Base-by-base conservation (phyloP, 2,888 invertebrate genomes). In the Limenitis arthemis region DNA sequence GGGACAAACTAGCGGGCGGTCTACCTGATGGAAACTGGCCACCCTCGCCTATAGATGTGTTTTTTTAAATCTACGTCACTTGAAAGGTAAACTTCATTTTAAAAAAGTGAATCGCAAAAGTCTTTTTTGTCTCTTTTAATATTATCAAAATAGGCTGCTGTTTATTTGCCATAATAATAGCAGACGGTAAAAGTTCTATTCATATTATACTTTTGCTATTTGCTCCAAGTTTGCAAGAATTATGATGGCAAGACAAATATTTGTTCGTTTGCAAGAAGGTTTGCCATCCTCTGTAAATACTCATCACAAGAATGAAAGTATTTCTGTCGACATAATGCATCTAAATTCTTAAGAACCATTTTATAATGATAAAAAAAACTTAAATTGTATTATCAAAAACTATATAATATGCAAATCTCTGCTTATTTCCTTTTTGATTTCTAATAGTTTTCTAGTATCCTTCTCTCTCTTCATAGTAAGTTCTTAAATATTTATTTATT, bases 241-340 rank as follows among this genome's bases (percentile, higher is more conserved):
- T 36, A 44, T 34, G 36, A 36, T 28, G 9, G 36, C 29, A 29
- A 3, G 12, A 8, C 11, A 33, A 44, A 36, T 44, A 44, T 44
- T 44, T 44, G 29, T 29, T 20, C 36, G 1, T 30, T 6, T 8
- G 8, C 7, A 29, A 44, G 36, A 36, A 34, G 28, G 11, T 36
- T 34, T 44, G 36, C 34, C 12, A 1, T 11, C 36, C 37, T 46
- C 28, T 30, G 29, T 36, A 46, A 37, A 46, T 46, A 46, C 46
- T 46, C 9, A 5, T 36, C 46, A 30, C 6, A 11, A 46, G 37
- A 46, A 34, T 36, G 29, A 30, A 30, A 36, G 11, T 30, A 8
- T 37, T 46, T 29, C 28, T 48, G 48, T 51, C 36, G 46, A 49
- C 41, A 44, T 38, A 39, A 31, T 31, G 33, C 11, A 36, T 34